Percentiles rank a stretch among this genome's conserved stretches.
Evolutionary conservation across 2,888 invertebrate genomes (phyloP).

Genomic region (Pasiphila rectangulata): DNA sequence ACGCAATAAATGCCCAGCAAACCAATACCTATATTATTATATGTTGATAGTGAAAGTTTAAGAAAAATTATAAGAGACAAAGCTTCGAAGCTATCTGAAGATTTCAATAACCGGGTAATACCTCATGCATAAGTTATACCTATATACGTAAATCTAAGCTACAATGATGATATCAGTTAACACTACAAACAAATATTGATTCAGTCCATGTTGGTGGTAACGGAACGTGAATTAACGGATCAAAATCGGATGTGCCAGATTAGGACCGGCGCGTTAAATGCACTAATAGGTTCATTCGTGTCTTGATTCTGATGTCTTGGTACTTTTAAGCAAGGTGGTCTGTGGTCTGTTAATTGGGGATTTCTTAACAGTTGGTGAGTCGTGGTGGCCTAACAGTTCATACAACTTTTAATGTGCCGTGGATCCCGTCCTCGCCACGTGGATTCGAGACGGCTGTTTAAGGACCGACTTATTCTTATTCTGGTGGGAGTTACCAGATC

Average conservation of each 20-base stretch:
- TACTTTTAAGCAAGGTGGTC: constrained; percentile 29
- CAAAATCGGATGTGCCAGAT: constrained; percentile 39
- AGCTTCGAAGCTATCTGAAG: no score
- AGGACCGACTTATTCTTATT: no score
- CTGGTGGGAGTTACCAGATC: no score
- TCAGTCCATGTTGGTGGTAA: constrained; percentile 4
- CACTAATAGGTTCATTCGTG: constrained; percentile 44
- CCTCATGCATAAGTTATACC: no score
- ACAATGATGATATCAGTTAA: constrained; percentile 4
- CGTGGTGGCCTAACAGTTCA: no score
- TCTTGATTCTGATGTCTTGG: constrained; percentile 27
- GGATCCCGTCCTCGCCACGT: no score
- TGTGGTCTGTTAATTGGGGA: constrained; percentile 20
- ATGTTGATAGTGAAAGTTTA: no score
- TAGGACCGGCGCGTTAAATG: constrained; percentile 49
- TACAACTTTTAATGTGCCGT: no score
- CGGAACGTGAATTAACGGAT: constrained; percentile 6
- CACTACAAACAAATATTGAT: constrained; percentile 7
- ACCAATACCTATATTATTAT: no score
- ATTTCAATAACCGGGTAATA: constrained; percentile 4
- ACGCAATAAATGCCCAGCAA: no score
- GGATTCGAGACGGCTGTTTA: no score
- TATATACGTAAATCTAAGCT: background rate
- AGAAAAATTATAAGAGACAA: no score
- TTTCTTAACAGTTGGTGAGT: constrained; percentile 1